Evolutionary conservation across 2,888 invertebrate species (phyloP).

Genomic region (Oasisia sp.): DNA sequence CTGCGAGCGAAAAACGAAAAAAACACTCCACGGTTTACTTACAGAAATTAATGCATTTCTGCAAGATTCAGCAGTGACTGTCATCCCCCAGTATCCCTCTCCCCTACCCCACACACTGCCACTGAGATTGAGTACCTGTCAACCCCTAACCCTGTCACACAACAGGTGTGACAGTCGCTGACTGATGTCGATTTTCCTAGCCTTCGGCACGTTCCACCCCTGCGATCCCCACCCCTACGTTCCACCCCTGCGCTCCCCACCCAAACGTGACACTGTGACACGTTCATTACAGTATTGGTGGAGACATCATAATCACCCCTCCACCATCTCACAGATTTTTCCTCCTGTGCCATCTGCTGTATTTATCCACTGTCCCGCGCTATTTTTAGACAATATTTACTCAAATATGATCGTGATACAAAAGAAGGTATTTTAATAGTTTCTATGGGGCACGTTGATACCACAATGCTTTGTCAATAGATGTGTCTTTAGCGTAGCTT

Average conservation of each 20-base stretch:
- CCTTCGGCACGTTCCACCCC: conserved; percentile 4
- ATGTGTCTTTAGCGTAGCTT: neutral
- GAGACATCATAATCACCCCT: neutral
- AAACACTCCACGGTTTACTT: neutral
- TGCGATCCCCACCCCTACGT: neutral
- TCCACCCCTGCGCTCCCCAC: neutral
- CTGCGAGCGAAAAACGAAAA: neutral
- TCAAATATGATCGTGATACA: neutral
- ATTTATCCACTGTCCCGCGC: neutral
- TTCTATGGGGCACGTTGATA: neutral
- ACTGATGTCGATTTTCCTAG: neutral
- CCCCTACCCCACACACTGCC: neutral
- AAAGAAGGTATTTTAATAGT: neutral
- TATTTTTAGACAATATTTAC: neutral
- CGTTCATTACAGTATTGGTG: neutral
- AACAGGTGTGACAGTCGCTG: conserved; percentile 5
- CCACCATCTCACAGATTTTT: neutral
- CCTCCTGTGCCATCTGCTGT: neutral
- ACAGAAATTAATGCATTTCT: neutral
- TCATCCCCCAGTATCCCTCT: neutral
- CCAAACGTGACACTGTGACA: conserved; percentile 4
- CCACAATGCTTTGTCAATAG: neutral
- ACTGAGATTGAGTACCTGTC: neutral
- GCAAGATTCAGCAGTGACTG: neutral
- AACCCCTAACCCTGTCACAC: neutral